Conservation (phyloP, 2,888 invertebrate species). For the Caenorhabditis sp. region DNA sequence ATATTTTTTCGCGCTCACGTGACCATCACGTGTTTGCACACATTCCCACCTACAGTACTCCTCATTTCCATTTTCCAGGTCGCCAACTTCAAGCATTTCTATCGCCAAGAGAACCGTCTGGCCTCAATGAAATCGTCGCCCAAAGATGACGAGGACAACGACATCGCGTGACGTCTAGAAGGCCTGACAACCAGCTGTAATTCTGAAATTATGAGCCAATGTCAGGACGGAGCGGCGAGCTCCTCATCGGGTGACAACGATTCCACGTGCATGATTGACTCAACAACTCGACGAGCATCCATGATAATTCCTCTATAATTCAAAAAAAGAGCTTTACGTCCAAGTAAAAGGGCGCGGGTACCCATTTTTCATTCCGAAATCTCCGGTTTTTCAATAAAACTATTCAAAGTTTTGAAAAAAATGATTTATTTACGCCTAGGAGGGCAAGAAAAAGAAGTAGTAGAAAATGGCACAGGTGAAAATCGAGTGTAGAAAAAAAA, state of each 20-base stretch:
- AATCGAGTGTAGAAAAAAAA: neutral
- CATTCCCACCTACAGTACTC: too few species aligned
- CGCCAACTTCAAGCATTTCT: constrained; percentile 74
- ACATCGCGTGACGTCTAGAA: constrained; percentile 30
- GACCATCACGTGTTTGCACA: too few species aligned
- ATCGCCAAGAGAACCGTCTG: constrained; percentile 71
- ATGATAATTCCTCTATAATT: too few species aligned
- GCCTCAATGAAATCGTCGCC: constrained; percentile 56
- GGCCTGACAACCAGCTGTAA: constrained; percentile 43
- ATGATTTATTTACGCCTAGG: too few species aligned
- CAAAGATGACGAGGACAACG: constrained; percentile 25
- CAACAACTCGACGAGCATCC: too few species aligned
- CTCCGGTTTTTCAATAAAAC: too few species aligned
- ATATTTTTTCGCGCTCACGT: too few species aligned
- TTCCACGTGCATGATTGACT: neutral
- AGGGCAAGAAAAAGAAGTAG: neutral
- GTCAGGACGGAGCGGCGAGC: neutral
- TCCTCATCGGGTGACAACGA: neutral
- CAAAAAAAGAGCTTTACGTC: too few species aligned
- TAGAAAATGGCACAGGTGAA: neutral
- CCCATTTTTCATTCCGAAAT: too few species aligned
- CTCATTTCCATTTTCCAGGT: constrained; percentile 55
- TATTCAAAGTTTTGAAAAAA: too few species aligned
- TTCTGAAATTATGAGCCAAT: constrained; percentile 25
- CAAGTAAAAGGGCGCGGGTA: too few species aligned